These are phyloP conservation scores for Platyura marginata DNA, from an alignment of 1,140 invertebrate species.

Conservation along the genomic window DNA sequence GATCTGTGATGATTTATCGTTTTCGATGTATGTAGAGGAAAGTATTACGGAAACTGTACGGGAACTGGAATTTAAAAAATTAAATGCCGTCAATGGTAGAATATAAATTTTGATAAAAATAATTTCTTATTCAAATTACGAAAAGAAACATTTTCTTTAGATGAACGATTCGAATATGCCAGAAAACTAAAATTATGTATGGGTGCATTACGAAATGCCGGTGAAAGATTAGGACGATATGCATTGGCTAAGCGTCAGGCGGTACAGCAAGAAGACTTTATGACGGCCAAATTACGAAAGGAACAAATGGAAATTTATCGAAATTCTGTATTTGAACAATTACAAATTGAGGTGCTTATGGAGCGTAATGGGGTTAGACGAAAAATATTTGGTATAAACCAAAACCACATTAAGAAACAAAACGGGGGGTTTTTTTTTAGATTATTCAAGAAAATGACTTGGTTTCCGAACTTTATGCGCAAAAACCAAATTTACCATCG, in stretches of 20 bases:
- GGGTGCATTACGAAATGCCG: conserved; percentile 59
- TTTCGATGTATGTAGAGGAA: conserved; percentile 94
- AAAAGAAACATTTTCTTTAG: conserved; percentile 37
- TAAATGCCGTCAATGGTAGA: conserved; percentile 56
- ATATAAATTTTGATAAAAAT: background rate
- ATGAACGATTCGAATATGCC: conserved; percentile 81
- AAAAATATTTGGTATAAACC: too few species aligned
- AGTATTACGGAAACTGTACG: conserved; percentile 78
- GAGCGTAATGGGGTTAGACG: conserved; percentile 62
- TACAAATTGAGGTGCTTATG: conserved; percentile 55
- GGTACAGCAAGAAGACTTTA: conserved; percentile 78
- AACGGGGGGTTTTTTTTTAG: too few species aligned
- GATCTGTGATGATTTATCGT: conserved; percentile 84
- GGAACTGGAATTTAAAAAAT: conserved; percentile 70
- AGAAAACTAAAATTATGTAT: conserved; percentile 75
- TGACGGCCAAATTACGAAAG: conserved; percentile 72
- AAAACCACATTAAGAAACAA: background rate
- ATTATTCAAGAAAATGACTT: conserved; percentile 13
- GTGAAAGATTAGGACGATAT: conserved; percentile 76
- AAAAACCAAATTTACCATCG: conserved; percentile 17
- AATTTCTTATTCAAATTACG: background rate
- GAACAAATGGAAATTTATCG: conserved; percentile 68
- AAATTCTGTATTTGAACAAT: conserved; percentile 43
- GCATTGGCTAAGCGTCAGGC: conserved; percentile 81
- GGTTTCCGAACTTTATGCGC: conserved; percentile 18